Conservation (phyloP, 1,140 invertebrate genomes). For the Heliconius himera region DNA sequence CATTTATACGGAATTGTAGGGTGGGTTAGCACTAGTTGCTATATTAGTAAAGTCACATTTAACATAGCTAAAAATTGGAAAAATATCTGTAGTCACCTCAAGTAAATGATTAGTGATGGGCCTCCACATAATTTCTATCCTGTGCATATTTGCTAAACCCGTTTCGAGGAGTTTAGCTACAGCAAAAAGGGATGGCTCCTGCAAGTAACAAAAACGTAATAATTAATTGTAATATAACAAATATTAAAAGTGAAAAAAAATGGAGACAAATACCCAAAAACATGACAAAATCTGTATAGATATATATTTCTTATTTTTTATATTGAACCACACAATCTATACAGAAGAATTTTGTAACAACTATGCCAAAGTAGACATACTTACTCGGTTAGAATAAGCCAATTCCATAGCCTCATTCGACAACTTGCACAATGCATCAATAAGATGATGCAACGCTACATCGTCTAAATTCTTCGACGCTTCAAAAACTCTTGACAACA, state of each 20-base stretch:
- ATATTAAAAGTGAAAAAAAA: too few species aligned
- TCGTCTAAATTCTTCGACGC: conserved; percentile 97
- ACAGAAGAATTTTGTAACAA: too few species aligned
- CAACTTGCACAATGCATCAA: conserved; percentile 97
- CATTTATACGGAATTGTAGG: too few species aligned
- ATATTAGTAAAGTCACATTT: too few species aligned
- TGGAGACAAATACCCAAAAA: too few species aligned
- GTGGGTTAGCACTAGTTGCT: too few species aligned
- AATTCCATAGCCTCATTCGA: conserved; percentile 98
- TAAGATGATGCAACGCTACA: conserved; percentile 96
- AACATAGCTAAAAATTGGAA: not conserved
- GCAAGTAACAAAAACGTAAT: conserved; percentile 42
- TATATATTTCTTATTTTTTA: not conserved
- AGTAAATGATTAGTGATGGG: conserved; percentile 97
- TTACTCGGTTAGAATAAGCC: conserved; percentile 95
- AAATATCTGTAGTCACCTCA: conserved; percentile 83
- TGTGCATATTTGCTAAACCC: conserved; percentile 95
- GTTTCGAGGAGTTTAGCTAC: conserved; percentile 98
- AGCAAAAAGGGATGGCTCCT: conserved; percentile 98
- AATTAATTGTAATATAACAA: not conserved
- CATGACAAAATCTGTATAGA: not conserved
- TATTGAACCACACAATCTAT: too few species aligned
- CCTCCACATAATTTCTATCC: conserved; percentile 97
- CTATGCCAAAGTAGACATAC: conserved; percentile 27
- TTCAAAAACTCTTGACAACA: conserved; percentile 96